A percentile compares a stretch with the other conserved stretches of the same genome.
Evolutionary conservation across 2,797 vertebrate species (phyloP).

Genomic region (Sciurus vulgaris): DNA sequence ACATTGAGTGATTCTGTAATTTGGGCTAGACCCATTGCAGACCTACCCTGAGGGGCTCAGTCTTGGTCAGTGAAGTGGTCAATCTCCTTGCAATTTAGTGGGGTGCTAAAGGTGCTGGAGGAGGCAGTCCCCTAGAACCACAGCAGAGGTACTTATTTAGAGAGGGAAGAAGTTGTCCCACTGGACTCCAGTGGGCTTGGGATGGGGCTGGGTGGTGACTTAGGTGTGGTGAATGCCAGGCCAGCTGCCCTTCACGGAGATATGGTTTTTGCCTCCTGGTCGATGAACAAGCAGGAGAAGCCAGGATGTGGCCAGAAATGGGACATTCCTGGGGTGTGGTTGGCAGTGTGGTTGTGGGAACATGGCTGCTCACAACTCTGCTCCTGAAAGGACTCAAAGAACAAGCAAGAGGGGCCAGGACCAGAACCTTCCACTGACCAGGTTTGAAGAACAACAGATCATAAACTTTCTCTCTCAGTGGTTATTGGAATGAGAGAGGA

Average conservation of each 20-base stretch:
- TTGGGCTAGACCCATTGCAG: neutral
- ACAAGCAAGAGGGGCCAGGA: neutral
- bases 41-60: neutral
- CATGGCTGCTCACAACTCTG: neutral
- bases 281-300: neutral
- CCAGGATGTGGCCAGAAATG: neutral
- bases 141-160: neutral
- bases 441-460: constrained; percentile 35
- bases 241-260: neutral
- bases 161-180: neutral
- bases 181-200: neutral
- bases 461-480: constrained; percentile 34
- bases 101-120: neutral
- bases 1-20: neutral
- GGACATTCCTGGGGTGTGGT: neutral
- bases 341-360: neutral
- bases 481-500: neutral
- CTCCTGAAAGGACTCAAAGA: neutral
- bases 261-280: neutral
- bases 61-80: neutral
- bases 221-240: neutral
- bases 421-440: neutral
- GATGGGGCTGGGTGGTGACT: neutral
- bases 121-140: neutral
- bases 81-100: neutral